phyloP scores from a whole-genome alignment of 2,888 invertebrate genomes.

The Gandaritis pyraliata region DNA sequence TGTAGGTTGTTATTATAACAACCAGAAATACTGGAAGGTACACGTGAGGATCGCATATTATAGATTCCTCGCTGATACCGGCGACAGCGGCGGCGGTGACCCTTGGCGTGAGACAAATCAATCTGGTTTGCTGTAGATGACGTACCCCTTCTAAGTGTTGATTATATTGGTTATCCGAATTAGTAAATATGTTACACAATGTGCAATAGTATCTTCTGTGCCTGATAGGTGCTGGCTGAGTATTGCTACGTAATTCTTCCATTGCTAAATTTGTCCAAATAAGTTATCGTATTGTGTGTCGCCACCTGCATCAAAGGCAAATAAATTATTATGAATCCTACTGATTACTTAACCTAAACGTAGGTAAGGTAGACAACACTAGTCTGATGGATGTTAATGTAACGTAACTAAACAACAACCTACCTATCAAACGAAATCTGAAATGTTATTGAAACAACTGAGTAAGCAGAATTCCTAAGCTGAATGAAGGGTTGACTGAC shows the following conservation, averaged over 20 bases:
- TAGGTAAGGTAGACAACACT: neutral
- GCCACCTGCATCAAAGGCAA: neutral
- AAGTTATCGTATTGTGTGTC: neutral
- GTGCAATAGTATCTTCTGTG: slow-evolving; percentile 66
- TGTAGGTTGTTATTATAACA: slow-evolving; percentile 62
- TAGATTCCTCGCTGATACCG: slow-evolving; percentile 48
- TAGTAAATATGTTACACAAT: slow-evolving; percentile 68
- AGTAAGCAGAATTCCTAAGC: too few species aligned
- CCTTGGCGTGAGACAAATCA: slow-evolving; percentile 51
- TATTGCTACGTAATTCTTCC: slow-evolving; percentile 31
- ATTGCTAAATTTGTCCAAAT: too few species aligned
- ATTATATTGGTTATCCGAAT: slow-evolving; percentile 73
- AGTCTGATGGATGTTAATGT: neutral
- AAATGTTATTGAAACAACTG: too few species aligned
- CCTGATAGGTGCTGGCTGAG: slow-evolving; percentile 48
- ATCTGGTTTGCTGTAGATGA: slow-evolving; percentile 64
- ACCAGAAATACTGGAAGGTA: slow-evolving; percentile 65
- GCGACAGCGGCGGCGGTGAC: slow-evolving; percentile 23
- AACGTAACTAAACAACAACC: too few species aligned
- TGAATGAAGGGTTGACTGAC: too few species aligned
- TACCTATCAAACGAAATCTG: too few species aligned
- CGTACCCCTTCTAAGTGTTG: slow-evolving; percentile 75
- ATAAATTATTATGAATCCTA: neutral
- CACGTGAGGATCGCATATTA: slow-evolving; percentile 53
- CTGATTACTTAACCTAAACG: neutral